phyloP scores from a whole-genome alignment of 2,797 vertebrate species.

The Argentina silus region DNA sequence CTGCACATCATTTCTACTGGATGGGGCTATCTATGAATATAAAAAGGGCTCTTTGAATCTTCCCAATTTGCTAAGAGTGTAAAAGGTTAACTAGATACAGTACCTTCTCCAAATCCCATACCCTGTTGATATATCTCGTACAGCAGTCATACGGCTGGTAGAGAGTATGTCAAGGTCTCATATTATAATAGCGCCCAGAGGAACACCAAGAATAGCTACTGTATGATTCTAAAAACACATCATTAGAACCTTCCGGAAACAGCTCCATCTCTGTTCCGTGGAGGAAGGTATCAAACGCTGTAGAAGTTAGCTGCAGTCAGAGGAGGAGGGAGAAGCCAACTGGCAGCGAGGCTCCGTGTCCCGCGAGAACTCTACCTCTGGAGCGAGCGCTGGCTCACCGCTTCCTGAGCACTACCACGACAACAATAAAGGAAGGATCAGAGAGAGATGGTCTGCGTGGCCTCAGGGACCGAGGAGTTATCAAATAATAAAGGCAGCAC shows the following conservation, averaged over 20 bases:
- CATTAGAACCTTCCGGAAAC: not conserved
- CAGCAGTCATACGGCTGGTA: not conserved
- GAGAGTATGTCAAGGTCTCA: not conserved
- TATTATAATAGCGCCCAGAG: not conserved
- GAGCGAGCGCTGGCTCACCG: not conserved
- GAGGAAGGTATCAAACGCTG: not conserved
- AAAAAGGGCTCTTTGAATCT: not conserved
- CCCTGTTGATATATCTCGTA: too few relatives aligned
- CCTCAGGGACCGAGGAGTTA: not conserved
- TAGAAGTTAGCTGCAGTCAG: not conserved
- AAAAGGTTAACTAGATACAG: not conserved
- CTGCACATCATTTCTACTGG: too few relatives aligned
- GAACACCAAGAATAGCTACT: not conserved
- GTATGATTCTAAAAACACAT: not conserved
- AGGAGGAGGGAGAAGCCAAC: not conserved
- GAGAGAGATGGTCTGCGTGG: not conserved
- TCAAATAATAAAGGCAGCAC: not conserved
- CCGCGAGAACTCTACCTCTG: not conserved
- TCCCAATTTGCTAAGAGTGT: not conserved
- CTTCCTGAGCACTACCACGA: not conserved
- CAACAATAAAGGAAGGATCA: not conserved
- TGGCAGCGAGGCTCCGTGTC: not conserved
- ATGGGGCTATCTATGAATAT: not conserved
- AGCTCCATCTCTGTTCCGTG: not conserved
- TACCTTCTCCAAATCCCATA: not conserved